phyloP scores from a whole-genome alignment of 2,113 vertebrate genomes.

The Glaucomys volans region DNA sequence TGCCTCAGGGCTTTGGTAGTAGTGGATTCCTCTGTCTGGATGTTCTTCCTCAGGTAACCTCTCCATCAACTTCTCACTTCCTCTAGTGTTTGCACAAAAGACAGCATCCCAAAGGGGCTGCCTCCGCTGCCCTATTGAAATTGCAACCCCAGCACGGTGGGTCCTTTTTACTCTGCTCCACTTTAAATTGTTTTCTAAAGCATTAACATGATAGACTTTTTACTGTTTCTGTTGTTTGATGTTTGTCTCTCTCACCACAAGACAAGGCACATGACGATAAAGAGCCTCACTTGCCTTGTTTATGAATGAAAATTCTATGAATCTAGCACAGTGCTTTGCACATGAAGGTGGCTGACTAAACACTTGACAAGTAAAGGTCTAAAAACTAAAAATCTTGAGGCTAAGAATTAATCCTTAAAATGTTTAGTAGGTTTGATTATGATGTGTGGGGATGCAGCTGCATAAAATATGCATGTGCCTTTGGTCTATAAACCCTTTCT shows the following conservation, averaged over 20 bases:
- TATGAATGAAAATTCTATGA: background rate
- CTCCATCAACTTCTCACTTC: background rate
- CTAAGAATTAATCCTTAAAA: background rate
- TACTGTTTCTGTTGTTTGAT: background rate
- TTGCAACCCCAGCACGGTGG: background rate
- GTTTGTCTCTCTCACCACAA: background rate
- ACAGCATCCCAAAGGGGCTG: background rate
- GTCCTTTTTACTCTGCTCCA: background rate
- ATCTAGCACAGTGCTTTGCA: background rate
- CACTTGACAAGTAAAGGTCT: background rate
- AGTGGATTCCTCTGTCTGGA: background rate
- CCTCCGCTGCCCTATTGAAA: background rate
- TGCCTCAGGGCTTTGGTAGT: background rate
- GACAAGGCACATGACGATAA: background rate
- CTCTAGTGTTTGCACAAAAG: background rate
- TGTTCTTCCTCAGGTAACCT: background rate
- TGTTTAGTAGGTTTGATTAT: background rate
- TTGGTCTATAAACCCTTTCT: background rate
- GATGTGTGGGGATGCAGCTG: background rate
- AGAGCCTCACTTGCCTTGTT: background rate
- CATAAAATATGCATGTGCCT: background rate
- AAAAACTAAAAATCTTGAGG: background rate
- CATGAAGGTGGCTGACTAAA: background rate
- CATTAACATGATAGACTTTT: background rate
- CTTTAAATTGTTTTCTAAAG: background rate